A percentile compares a stretch with the other conserved stretches of the same genome.
phyloP scores from a whole-genome alignment of 2,888 invertebrate species.

The Drosophila falleni region DNA sequence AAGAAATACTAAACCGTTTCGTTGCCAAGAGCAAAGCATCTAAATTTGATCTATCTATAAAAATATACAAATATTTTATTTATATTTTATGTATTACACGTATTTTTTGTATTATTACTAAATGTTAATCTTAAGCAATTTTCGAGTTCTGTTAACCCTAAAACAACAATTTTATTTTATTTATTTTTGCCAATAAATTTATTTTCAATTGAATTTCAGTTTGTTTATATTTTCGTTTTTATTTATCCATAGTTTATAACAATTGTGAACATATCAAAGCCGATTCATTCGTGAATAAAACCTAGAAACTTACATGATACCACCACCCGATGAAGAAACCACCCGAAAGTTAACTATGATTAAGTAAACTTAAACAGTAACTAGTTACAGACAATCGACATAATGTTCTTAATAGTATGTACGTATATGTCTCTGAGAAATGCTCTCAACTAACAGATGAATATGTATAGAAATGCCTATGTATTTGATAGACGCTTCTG shows the following conservation, averaged over 20 bases:
- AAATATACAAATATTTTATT: conserved; percentile 48
- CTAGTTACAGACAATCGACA: conserved; percentile 76
- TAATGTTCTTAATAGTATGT: conserved; percentile 50
- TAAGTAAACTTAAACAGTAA: conserved; percentile 49
- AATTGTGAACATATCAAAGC: conserved; percentile 54
- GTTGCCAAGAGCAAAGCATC: conserved; percentile 46
- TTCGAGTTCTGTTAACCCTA: conserved; percentile 70
- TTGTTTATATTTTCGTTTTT: conserved; percentile 22
- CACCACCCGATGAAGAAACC: conserved; percentile 69
- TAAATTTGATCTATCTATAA: conserved; percentile 50
- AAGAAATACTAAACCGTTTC: neutral
- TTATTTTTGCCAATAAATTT: conserved; percentile 75
- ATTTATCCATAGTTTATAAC: neutral
- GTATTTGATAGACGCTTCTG: conserved; percentile 70
- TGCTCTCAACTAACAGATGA: conserved; percentile 18
- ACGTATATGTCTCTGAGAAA: conserved; percentile 9
- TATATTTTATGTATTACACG: conserved; percentile 61
- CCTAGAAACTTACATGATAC: conserved; percentile 68
- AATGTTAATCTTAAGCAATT: conserved; percentile 66
- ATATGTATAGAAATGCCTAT: conserved; percentile 39
- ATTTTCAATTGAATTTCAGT: conserved; percentile 43
- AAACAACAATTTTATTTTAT: conserved; percentile 67
- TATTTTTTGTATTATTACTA: conserved; percentile 79
- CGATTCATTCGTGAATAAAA: conserved; percentile 55
- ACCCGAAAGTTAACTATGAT: conserved; percentile 70